Percentiles rank a stretch among this genome's conserved stretches.
phyloP scores from a whole-genome alignment of 2,888 invertebrate genomes.

The Cataglyphis cursor region DNA sequence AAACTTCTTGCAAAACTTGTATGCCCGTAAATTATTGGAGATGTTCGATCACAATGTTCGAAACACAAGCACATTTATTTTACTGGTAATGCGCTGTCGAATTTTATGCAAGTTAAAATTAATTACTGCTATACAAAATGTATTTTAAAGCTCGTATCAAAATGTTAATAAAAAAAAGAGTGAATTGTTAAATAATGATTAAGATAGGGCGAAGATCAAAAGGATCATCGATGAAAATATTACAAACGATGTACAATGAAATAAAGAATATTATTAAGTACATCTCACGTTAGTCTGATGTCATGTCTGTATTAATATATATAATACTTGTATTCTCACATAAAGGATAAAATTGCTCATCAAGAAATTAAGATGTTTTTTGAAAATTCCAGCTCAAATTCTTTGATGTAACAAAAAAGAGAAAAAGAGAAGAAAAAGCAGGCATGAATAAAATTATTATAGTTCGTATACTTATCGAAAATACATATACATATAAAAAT shows the following conservation, averaged over 20 bases:
- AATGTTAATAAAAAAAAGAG: conserved; percentile 14
- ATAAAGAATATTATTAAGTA: conserved; percentile 55
- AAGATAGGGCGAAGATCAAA: not conserved
- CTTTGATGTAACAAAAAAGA: not conserved
- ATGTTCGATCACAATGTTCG: not conserved
- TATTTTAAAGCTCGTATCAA: conserved; percentile 11
- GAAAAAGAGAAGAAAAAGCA: not conserved
- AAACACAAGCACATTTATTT: conserved; percentile 5
- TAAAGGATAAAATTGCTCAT: not conserved
- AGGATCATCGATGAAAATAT: conserved; percentile 31
- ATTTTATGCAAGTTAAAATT: conserved; percentile 34
- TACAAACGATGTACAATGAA: conserved; percentile 47
- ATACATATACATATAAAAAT: not conserved
- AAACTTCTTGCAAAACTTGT: not conserved
- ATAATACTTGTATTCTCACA: not conserved
- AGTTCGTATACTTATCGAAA: not conserved
- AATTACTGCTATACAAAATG: not conserved
- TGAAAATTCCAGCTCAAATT: not conserved
- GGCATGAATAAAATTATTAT: not conserved
- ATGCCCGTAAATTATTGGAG: not conserved
- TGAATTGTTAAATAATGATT: conserved; percentile 12
- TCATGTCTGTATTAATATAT: not conserved
- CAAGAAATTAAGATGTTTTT: not conserved
- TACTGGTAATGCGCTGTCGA: not conserved
- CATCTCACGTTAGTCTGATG: not conserved